Evolutionary conservation across 1,140 invertebrate species (phyloP), one percentile per base, ranked within the genome.

Genomic region (Araneus ventricosus): DNA sequence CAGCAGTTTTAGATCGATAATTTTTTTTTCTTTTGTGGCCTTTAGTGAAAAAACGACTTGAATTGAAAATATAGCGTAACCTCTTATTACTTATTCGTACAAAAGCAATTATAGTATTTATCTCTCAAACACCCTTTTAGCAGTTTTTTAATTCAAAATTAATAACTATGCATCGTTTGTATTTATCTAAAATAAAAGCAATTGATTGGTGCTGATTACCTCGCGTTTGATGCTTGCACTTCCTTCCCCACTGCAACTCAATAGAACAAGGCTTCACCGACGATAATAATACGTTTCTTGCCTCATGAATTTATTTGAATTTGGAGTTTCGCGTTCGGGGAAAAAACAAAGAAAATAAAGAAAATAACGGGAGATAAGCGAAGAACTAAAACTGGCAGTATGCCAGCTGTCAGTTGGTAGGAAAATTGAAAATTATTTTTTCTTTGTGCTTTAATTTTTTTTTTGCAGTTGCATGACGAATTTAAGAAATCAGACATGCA

Each of bases 301-400:
- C 63, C 87, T 37, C 39, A 45, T 27, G 87, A 88, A 24, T n/a
- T 41, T 22, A 52, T 70, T 88, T 75, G 59, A 88, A 75, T 88
- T 70, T 75, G 22, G 57, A 41, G 59, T 27, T 88, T 88, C n/a
- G 14, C 10, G 24, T 41, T 88, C 70, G 24, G 45, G 14, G 17
- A 27, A 84, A 84, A 2, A 79, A 39, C 4, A 20, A n/a, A 14
- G 22, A 84, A 84, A 52, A 84, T 17, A 52, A 57, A 52, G 27
- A 14, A 84, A 4, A 24, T 37, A 67, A 63, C 37, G 86, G 57
- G 24, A 41, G 24, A 41, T 4, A 88, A 27, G 63, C 41, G 24
- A 41, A 67, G 10, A 10, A 67, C 22, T 27, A 52, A 27, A 84
- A 20, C 45, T 84, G 59, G 85, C 52, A 30, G 4, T 88, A 41